A percentile compares a stretch with the other conserved stretches of the same genome.
These are phyloP conservation scores for Cepphus grylle DNA, from an alignment of 2,113 vertebrate species.

Conservation along the genomic window DNA sequence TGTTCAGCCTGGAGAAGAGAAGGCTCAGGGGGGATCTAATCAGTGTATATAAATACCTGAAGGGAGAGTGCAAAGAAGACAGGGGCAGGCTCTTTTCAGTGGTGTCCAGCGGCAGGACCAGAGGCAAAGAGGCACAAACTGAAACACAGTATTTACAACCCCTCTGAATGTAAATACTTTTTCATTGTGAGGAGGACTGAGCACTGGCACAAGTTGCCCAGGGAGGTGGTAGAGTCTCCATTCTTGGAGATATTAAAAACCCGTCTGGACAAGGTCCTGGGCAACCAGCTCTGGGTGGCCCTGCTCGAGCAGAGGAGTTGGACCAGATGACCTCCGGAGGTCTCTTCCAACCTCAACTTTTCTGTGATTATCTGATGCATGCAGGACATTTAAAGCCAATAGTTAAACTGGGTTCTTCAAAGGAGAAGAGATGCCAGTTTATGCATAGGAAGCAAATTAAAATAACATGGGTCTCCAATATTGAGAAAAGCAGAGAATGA, in stretches of 20 bases:
- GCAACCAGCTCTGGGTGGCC: not conserved
- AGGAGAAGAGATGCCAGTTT: not conserved
- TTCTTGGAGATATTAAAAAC: not conserved
- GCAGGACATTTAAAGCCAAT: not conserved
- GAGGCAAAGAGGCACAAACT: not conserved
- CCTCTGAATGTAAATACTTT: not conserved
- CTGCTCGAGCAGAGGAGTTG: not conserved
- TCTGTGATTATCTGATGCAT: not conserved
- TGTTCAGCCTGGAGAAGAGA: not conserved
- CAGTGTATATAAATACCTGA: not conserved
- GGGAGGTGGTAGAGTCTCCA: not conserved
- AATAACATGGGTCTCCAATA: not conserved
- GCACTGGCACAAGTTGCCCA: not conserved
- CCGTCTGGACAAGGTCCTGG: not conserved
- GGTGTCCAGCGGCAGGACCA: not conserved
- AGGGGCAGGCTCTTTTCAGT: not conserved
- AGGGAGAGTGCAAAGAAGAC: rapidly evolving
- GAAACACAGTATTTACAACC: not conserved
- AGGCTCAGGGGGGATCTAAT: not conserved
- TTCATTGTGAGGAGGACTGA: not conserved
- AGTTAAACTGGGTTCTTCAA: not conserved
- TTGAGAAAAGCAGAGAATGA: not conserved
- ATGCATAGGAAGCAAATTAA: not conserved
- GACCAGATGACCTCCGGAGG: not conserved
- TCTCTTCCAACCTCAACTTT: not conserved